Evolutionary conservation across 2,797 vertebrate genomes (phyloP).

Genomic region (Capromys pilorides): DNA sequence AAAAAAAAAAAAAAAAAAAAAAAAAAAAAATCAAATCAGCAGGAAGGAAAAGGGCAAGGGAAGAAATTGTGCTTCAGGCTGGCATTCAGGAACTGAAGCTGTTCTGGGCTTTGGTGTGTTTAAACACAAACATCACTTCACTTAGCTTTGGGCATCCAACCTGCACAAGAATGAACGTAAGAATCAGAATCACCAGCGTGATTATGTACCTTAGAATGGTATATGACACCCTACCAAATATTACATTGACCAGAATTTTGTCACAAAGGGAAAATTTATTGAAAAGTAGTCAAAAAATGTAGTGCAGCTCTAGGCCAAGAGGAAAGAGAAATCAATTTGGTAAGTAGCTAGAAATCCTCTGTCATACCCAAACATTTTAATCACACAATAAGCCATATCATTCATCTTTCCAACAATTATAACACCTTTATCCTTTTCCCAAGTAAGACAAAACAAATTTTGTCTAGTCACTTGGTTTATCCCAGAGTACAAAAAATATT

Average conservation of each 20-base stretch:
- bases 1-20: too few species aligned
- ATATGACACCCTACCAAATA: neutral
- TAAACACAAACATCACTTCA: neutral
- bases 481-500: neutral
- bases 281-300: neutral
- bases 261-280: neutral
- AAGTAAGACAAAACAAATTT: neutral
- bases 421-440: neutral
- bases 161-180: neutral
- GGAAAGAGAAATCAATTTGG: neutral
- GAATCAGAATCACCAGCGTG: neutral
- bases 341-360: neutral
- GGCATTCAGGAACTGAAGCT: neutral
- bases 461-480: neutral
- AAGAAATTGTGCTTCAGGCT: neutral
- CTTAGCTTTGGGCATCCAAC: neutral
- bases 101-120: neutral
- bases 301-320: neutral
- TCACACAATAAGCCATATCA: neutral
- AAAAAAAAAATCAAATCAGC: neutral
- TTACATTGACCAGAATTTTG: neutral
- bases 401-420: neutral
- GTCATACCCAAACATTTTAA: neutral
- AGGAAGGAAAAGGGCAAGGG: neutral
- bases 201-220: neutral